Conservation (phyloP, 2,113 vertebrate species). For the Hoplias malabaricus region DNA sequence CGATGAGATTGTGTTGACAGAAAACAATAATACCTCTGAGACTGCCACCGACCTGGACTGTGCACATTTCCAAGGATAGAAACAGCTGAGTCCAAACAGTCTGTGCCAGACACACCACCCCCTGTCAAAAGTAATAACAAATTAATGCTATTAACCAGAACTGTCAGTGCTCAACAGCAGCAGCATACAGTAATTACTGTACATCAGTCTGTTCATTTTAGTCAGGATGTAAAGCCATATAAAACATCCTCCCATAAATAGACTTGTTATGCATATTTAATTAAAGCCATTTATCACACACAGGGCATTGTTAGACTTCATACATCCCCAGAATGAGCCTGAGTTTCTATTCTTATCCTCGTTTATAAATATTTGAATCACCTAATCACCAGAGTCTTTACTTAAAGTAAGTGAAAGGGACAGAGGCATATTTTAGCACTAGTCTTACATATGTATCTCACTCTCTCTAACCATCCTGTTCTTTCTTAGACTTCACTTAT, state of each 20-base stretch:
- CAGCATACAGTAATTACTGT: constrained; percentile 27
- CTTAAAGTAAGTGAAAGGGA: constrained; percentile 25
- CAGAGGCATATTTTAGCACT: constrained; percentile 16
- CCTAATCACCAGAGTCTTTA: constrained; percentile 44
- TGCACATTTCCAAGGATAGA: constrained; percentile 2
- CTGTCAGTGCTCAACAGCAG: background rate
- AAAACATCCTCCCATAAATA: constrained; percentile 23
- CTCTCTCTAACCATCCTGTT: constrained; percentile 35
- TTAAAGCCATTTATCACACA: constrained; percentile 54
- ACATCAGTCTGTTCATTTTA: constrained; percentile 40
- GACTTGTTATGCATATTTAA: constrained; percentile 65
- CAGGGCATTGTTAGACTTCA: constrained; percentile 42
- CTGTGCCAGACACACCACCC: background rate
- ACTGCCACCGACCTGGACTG: constrained; percentile 21
- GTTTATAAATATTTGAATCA: constrained; percentile 54
- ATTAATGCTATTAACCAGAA: constrained; percentile 5
- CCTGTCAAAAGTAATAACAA: constrained; percentile 7
- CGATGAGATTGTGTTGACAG: constrained; percentile 41
- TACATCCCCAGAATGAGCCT: constrained; percentile 43
- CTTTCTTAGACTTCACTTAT: background rate
- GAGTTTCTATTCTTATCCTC: constrained; percentile 56
- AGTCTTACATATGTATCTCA: constrained; percentile 38
- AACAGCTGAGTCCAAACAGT: constrained; percentile 15
- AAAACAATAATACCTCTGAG: constrained; percentile 39
- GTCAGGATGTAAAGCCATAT: constrained; percentile 20